Evolutionary conservation across 2,888 invertebrate genomes (phyloP).

Genomic region (Papilio elwesi): DNA sequence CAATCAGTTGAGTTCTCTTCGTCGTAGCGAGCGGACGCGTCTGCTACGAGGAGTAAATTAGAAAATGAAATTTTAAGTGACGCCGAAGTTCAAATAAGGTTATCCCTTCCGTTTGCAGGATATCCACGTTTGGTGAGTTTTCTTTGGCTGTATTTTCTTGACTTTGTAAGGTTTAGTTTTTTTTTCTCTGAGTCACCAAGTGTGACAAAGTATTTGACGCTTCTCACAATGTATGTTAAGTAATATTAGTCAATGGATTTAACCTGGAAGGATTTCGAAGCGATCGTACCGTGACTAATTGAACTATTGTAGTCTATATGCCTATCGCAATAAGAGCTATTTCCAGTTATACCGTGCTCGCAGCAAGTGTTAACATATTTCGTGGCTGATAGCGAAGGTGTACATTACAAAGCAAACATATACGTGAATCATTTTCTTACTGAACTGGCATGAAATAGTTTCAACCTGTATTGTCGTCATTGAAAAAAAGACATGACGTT

Average conservation of each 20-base stretch:
- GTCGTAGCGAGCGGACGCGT: constrained; percentile 60
- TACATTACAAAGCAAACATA: constrained; percentile 27
- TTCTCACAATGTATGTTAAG: constrained; percentile 33
- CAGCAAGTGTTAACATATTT: constrained; percentile 19
- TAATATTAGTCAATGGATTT: constrained; percentile 41
- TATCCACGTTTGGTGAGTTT: constrained; percentile 62
- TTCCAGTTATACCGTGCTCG: neutral
- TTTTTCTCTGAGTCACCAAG: constrained; percentile 48
- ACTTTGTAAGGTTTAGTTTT: constrained; percentile 51
- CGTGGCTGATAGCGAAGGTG: constrained; percentile 32
- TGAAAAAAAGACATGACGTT: neutral
- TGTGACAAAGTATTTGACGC: constrained; percentile 48
- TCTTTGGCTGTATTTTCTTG: constrained; percentile 53
- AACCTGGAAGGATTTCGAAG: constrained; percentile 29
- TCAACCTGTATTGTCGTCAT: neutral
- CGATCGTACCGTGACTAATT: constrained; percentile 6
- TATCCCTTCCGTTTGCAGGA: constrained; percentile 73
- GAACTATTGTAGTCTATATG: constrained; percentile 1
- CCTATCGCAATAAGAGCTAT: neutral
- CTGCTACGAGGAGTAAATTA: constrained; percentile 45
- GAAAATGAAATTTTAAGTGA: constrained; percentile 56
- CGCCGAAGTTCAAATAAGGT: constrained; percentile 72
- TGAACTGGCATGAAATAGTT: constrained; percentile 7
- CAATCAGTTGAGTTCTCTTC: constrained; percentile 64
- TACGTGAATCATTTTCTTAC: constrained; percentile 32